Base-by-base conservation (phyloP, 2,797 vertebrate species). In the Eidolon dupreanum region DNA sequence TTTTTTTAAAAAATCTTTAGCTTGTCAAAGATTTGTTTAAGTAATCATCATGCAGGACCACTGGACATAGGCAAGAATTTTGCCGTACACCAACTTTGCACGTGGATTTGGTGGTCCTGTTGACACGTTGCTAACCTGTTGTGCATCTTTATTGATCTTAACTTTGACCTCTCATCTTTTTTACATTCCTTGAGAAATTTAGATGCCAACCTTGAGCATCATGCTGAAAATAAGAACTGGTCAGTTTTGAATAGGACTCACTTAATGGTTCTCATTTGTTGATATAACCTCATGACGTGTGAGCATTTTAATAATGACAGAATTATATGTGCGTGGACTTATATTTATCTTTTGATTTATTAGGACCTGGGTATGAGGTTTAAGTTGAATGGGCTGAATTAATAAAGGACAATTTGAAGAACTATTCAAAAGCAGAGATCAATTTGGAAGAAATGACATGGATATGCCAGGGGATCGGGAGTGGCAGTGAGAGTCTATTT, bases 271-370 rank as follows among this genome's bases (percentile, higher is more conserved):
- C 87, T 61, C 70, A n/a, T 83, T 1, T 91, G 17, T 85, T 68
- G 75, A 20, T 84, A 66, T 61, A 94, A 51, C 7, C 38, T 92
- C 22, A 74, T 68, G 55, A 86, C 24, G 22, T 46, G 12, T 46
- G 51, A 92, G 22, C 68, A 24, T 96, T 82, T 88, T 93, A 92
- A 90, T 65, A 63, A 51, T 68, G 41, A 36, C 15, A 68, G n/a
- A 59, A 55, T 83, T 78, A 41, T 90, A 49, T 92, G 87, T 90
- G 10, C n/a, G 68, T 22, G 10, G 49, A 22, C 63, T 94, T 88
- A 53, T 83, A 86, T 43, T 91, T 74, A 65, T 85, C 79, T 41
- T 85, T 94, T 93, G 77, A 75, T 88, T 92, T 88, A 68, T 90
- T 93, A 94, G 70, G 77, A 78, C 15, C 28, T 10, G 41, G 33